A percentile compares a stretch with the other conserved stretches of the same genome.
phyloP scores from a whole-genome alignment of 2,113 vertebrate species.

The Brachyhypopomus gauderio region DNA sequence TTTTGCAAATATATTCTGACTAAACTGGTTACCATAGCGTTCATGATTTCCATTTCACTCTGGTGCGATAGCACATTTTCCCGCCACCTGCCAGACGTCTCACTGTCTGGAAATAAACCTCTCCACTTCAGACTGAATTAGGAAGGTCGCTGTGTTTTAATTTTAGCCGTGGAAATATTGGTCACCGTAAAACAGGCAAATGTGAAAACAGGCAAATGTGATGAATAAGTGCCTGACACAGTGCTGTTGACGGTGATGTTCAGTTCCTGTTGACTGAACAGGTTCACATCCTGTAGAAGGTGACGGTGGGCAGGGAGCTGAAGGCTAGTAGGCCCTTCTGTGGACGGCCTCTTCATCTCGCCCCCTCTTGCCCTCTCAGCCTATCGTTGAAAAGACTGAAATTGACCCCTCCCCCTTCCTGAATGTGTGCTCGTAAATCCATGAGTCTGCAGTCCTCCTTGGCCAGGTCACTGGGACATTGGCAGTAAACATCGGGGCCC shows the following conservation, averaged over 20 bases:
- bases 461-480: slow-evolving; percentile 7
- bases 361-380: neutral
- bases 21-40: slow-evolving; percentile 1
- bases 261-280: neutral
- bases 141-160: slow-evolving; percentile 27
- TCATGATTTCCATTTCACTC: slow-evolving; percentile 22
- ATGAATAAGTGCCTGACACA: slow-evolving; percentile 30
- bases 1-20: neutral
- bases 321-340: neutral
- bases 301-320: slow-evolving; percentile 14
- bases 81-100: slow-evolving; percentile 39
- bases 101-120: slow-evolving; percentile 42
- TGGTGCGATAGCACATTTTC: slow-evolving; percentile 37
- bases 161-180: slow-evolving; percentile 49
- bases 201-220: slow-evolving; percentile 34
- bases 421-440: slow-evolving; percentile 37
- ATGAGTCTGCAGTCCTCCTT: neutral
- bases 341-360: neutral
- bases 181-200: slow-evolving; percentile 14
- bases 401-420: neutral
- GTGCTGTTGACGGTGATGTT: neutral
- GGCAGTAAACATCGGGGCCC: slow-evolving; percentile 1
- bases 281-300: slow-evolving; percentile 44
- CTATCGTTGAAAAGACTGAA: neutral
- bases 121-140: slow-evolving; percentile 17